These are phyloP conservation scores for Ciconia maguari DNA, from an alignment of 2,113 vertebrate species.

Conservation along the genomic window DNA sequence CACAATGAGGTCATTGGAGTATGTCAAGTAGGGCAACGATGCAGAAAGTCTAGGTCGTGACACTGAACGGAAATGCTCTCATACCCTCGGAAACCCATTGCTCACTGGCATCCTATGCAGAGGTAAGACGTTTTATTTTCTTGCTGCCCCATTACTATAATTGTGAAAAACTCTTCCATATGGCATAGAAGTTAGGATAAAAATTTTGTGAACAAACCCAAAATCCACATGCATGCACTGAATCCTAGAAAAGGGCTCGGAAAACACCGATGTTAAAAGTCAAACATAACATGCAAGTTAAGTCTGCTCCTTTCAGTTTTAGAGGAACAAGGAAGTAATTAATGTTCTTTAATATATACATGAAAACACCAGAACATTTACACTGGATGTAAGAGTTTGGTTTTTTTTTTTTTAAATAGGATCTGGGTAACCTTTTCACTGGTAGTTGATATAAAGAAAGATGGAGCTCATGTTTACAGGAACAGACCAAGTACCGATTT, in stretches of 20 bases:
- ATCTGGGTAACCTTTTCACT: not conserved
- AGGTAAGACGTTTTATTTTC: slow-evolving; percentile 80
- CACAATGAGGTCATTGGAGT: slow-evolving; percentile 99
- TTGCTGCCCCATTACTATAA: not conserved
- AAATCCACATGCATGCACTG: not conserved
- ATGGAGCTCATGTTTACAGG: not conserved
- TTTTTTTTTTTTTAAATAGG: not conserved
- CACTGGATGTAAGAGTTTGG: not conserved
- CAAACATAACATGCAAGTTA: not conserved
- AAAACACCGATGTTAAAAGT: not conserved
- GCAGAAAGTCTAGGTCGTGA: slow-evolving; percentile 91
- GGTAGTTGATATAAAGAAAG: not conserved
- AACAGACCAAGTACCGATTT: not conserved
- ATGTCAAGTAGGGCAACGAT: slow-evolving; percentile 94
- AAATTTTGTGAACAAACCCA: not conserved
- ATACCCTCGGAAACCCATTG: slow-evolving; percentile 95
- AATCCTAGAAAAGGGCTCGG: not conserved
- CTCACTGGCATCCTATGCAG: slow-evolving; percentile 94
- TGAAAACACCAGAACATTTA: not conserved
- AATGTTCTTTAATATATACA: not conserved
- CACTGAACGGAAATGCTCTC: slow-evolving; percentile 99
- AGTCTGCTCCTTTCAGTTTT: not conserved
- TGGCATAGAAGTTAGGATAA: not conserved
- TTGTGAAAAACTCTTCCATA: not conserved
- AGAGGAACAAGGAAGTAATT: slow-evolving; percentile 1